These are phyloP conservation scores for Hipposideros larvatus DNA, from an alignment of 2,797 vertebrate genomes.

Conservation along the genomic window DNA sequence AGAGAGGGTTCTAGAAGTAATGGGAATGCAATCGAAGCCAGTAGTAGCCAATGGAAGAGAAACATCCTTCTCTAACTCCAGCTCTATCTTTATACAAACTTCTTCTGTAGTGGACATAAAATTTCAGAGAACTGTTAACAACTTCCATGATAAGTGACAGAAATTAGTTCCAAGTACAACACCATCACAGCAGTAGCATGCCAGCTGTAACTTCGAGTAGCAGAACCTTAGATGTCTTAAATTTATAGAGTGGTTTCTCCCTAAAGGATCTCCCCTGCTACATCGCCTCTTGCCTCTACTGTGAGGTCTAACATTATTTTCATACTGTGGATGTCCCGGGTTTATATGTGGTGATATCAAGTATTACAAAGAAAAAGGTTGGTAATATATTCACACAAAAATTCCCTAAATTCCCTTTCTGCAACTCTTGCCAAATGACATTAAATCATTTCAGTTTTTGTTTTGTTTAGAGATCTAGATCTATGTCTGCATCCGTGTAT, in stretches of 20 bases:
- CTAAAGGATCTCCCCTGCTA: neutral
- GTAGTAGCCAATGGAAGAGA: neutral
- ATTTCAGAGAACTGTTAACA: neutral
- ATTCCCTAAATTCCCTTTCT: neutral
- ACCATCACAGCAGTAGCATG: neutral
- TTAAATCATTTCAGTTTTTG: neutral
- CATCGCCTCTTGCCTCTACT: neutral
- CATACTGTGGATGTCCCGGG: neutral
- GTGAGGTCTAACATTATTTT: neutral
- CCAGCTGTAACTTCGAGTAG: neutral
- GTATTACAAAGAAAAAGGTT: neutral
- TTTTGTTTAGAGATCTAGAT: neutral
- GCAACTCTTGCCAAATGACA: neutral
- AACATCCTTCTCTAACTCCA: neutral
- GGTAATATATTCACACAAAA: neutral
- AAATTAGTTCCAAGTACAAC: neutral
- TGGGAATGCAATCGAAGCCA: neutral
- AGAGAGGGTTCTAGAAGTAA: neutral
- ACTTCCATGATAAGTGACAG: neutral
- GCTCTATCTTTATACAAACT: neutral
- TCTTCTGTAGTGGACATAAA: neutral
- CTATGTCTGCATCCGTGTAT: neutral
- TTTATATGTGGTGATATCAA: neutral
- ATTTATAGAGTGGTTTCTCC: neutral
- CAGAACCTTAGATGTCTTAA: neutral